phyloP scores from a whole-genome alignment of 1,140 invertebrate genomes.

The Tetragnatha versicolor region DNA sequence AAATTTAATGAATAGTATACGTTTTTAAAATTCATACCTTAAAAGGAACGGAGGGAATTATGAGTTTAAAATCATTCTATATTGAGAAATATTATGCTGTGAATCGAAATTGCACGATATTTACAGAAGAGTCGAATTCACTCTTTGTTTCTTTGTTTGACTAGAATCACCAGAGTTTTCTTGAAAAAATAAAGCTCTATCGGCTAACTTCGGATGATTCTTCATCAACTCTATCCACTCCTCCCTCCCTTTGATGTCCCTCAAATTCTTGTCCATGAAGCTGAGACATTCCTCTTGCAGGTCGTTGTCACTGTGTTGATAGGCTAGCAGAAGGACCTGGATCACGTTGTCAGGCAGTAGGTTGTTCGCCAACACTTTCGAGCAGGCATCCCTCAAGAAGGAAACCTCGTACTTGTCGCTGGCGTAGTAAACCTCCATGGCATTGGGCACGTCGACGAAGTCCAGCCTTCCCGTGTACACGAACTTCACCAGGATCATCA shows the following conservation, averaged over 20 bases:
- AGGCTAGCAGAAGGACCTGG: neutral
- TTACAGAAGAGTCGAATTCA: no score
- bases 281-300: neutral
- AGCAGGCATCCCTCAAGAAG: neutral
- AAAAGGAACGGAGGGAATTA: no score
- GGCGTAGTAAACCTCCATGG: neutral
- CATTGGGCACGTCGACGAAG: neutral
- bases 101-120: no score
- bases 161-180: no score
- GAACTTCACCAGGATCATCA: neutral
- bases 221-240: constrained; percentile 6
- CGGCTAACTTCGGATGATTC: neutral
- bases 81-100: no score
- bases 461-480: neutral
- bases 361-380: neutral
- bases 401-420: neutral
- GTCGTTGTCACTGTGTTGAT: neutral
- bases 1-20: no score
- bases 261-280: neutral
- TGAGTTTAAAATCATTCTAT: no score
- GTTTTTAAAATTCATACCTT: no score
- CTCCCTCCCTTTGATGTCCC: neutral
- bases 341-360: neutral
- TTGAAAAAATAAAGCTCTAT: neutral
- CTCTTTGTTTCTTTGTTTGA: no score